Percentiles rank a stretch among this genome's conserved stretches.
Conservation (phyloP, 2,113 vertebrate genomes). For the Cricetomys ansorgei region DNA sequence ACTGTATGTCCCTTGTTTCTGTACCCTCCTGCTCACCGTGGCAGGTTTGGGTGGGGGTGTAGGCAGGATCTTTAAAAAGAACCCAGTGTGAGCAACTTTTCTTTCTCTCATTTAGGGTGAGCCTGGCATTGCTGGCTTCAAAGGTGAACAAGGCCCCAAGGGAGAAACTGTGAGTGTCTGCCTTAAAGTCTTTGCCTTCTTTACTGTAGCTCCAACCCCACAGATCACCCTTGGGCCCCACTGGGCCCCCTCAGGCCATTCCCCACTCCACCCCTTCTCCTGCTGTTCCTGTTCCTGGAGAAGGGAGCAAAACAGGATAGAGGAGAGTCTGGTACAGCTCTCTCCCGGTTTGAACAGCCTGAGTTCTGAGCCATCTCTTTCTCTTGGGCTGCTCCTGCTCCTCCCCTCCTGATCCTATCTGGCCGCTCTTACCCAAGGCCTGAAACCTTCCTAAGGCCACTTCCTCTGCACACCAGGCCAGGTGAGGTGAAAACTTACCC, state of each 20-base stretch:
- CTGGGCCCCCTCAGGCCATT: too few species aligned
- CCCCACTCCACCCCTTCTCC: background rate
- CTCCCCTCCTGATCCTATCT: background rate
- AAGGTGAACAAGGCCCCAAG: slow-evolving; percentile 96
- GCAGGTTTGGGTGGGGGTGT: background rate
- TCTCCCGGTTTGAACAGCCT: background rate
- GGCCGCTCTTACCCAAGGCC: background rate
- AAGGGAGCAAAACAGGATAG: too few species aligned
- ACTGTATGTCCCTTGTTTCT: background rate
- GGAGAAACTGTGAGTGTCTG: slow-evolving; percentile 93
- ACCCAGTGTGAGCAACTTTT: background rate
- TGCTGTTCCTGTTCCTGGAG: background rate
- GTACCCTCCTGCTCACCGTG: rapidly evolving
- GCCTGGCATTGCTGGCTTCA: slow-evolving; percentile 94
- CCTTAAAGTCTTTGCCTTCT: background rate
- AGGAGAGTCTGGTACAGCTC: background rate
- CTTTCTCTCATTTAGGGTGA: slow-evolving; percentile 89
- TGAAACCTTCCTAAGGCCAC: background rate
- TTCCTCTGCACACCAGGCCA: background rate
- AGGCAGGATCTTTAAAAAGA: background rate
- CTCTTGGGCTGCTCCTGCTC: background rate
- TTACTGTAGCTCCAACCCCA: background rate
- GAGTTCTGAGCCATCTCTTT: background rate
- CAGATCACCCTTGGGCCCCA: background rate
- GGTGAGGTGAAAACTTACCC: background rate